Conservation (phyloP, 37 sponge, comb jelly and placozoan genomes). For the Cladorhizidae sp. region DNA sequence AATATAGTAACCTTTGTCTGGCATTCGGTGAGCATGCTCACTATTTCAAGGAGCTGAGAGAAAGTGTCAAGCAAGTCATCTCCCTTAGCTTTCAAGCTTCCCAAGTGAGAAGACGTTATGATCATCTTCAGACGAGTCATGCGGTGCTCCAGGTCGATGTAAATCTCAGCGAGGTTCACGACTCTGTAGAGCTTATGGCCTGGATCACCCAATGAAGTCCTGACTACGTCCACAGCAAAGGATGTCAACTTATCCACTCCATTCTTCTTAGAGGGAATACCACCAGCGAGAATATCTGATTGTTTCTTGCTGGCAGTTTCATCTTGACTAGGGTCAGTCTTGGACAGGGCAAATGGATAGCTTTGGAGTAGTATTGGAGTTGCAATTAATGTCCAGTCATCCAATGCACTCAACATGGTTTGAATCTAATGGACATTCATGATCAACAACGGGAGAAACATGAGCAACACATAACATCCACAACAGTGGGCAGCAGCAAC, state of each 20-base stretch:
- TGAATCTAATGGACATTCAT: too few species aligned
- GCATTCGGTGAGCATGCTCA: constrained; percentile 34
- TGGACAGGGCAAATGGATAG: constrained; percentile 53
- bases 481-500: too few species aligned
- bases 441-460: too few species aligned
- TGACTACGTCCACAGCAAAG: constrained; percentile 9
- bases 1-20: constrained; percentile 50
- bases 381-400: too few species aligned
- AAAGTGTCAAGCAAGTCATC: constrained; percentile 27
- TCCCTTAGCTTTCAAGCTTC: constrained; percentile 26
- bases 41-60: constrained; percentile 38
- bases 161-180: constrained; percentile 32
- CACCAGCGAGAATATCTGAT: background rate
- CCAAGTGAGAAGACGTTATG: constrained; percentile 39
- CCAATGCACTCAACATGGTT: too few species aligned
- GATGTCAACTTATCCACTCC: constrained; percentile 42
- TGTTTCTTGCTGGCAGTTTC: background rate
- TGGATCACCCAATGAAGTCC: background rate
- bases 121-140: constrained; percentile 50
- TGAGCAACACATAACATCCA: too few species aligned
- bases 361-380: constrained; percentile 2
- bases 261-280: background rate
- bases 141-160: constrained; percentile 37
- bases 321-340: background rate
- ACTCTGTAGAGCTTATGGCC: constrained; percentile 6